Evolutionary conservation across 2,888 invertebrate genomes (phyloP).

Genomic region (Pachliopta kotzebuea): DNA sequence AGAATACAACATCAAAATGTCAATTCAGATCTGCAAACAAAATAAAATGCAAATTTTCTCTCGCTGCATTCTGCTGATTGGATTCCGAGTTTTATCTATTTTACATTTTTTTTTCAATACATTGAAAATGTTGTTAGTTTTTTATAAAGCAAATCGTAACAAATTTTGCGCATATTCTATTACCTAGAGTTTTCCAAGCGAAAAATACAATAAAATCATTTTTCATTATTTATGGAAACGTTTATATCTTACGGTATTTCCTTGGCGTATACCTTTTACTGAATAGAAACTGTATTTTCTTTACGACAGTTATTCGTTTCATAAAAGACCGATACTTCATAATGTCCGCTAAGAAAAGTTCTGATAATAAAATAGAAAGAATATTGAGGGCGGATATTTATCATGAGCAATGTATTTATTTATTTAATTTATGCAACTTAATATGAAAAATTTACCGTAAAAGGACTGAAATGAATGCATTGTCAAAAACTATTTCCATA

Average conservation of each 20-base stretch:
- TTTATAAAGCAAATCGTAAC: neutral
- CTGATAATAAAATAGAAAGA: neutral
- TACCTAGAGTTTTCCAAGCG: no score
- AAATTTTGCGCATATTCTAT: neutral
- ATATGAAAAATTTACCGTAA: no score
- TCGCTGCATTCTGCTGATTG: constrained; percentile 15
- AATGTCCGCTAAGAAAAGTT: neutral
- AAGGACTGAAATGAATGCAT: no score
- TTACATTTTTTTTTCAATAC: constrained; percentile 4
- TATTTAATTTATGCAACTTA: no score
- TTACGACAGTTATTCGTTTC: neutral
- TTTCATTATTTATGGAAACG: no score
- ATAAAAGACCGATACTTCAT: neutral
- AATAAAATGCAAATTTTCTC: constrained; percentile 23
- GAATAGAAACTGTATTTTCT: neutral
- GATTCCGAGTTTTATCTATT: neutral
- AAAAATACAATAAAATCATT: no score
- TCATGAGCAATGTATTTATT: no score
- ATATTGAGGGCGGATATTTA: neutral
- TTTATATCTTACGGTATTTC: neutral
- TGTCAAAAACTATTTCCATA: no score
- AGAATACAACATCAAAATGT: no score
- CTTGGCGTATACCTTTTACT: neutral
- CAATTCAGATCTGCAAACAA: constrained; percentile 18
- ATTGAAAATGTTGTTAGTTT: constrained; percentile 6